phyloP scores from a whole-genome alignment of 2,113 vertebrate genomes.

The Ameiurus melas region DNA sequence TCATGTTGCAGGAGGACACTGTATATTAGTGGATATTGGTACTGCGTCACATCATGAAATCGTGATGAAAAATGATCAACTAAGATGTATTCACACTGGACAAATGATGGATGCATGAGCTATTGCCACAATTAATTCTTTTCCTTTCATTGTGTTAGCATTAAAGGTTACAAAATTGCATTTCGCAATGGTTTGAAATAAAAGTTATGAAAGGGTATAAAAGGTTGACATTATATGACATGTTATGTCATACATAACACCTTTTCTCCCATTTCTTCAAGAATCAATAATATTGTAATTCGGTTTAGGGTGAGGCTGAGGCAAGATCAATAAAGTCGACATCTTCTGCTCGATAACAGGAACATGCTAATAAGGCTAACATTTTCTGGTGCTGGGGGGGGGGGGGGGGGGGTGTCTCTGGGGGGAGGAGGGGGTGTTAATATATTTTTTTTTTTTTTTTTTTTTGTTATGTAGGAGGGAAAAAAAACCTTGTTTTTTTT shows the following conservation, averaged over 20 bases:
- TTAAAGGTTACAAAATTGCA: neutral
- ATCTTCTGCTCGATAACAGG: neutral
- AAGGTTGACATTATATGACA: neutral
- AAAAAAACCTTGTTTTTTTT: too few species aligned
- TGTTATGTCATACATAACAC: neutral
- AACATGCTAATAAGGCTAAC: neutral
- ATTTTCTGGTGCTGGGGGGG: too few species aligned
- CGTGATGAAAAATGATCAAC: conserved; percentile 25
- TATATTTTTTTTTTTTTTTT: too few species aligned
- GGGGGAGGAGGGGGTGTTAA: too few species aligned
- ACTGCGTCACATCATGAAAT: conserved; percentile 11
- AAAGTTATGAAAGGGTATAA: neutral
- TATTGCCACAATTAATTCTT: neutral
- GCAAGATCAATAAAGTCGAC: neutral
- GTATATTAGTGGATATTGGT: neutral
- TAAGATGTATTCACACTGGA: conserved; percentile 27
- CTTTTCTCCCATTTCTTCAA: neutral
- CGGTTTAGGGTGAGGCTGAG: neutral
- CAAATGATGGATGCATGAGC: conserved; percentile 35
- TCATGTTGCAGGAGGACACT: conserved; percentile 29
- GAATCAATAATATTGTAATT: neutral
- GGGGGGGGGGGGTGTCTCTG: too few species aligned
- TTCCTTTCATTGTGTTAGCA: neutral
- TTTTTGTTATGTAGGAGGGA: too few species aligned
- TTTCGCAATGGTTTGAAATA: neutral